These are phyloP conservation scores for Pycnomerus fuliginosus DNA, from an alignment of 2,888 invertebrate species.

Conservation along the genomic window DNA sequence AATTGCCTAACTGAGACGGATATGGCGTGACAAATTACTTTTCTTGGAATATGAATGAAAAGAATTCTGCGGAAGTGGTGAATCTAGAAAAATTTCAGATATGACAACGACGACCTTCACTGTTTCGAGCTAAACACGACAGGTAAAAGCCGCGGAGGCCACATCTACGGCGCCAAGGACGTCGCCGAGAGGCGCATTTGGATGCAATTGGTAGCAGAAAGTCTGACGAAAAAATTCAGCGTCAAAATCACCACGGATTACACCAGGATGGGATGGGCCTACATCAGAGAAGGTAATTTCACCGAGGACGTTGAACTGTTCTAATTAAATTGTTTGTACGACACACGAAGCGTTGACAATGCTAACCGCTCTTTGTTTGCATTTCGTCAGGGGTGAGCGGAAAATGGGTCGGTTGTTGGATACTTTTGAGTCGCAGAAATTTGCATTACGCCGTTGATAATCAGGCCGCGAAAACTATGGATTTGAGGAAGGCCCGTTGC, in stretches of 20 bases:
- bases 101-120: constrained; percentile 60
- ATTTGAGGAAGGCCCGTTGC: constrained; percentile 77
- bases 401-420: constrained; percentile 79
- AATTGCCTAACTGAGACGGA: no score
- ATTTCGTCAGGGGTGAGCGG: constrained; percentile 73
- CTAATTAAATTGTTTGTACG: not conserved
- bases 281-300: constrained; percentile 62
- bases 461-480: constrained; percentile 62
- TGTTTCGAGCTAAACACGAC: constrained; percentile 64
- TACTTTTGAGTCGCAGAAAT: constrained; percentile 68
- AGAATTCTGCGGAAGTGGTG: no score
- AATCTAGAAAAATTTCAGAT: constrained; percentile 47
- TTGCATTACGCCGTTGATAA: constrained; percentile 62
- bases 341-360: not conserved
- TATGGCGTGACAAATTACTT: no score
- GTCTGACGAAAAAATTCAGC: constrained; percentile 68
- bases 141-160: constrained; percentile 55
- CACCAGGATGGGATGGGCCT: constrained; percentile 79
- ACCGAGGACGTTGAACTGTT: not conserved
- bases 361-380: no score
- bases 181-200: constrained; percentile 63
- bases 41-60: no score
- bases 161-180: constrained; percentile 59
- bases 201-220: constrained; percentile 79
- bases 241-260: constrained; percentile 69